Evolutionary conservation across 53 echinoderm and acorn worm genomes (phyloP), one percentile per base, ranked within the genome.

Genomic region (Astropecten irregularis): DNA sequence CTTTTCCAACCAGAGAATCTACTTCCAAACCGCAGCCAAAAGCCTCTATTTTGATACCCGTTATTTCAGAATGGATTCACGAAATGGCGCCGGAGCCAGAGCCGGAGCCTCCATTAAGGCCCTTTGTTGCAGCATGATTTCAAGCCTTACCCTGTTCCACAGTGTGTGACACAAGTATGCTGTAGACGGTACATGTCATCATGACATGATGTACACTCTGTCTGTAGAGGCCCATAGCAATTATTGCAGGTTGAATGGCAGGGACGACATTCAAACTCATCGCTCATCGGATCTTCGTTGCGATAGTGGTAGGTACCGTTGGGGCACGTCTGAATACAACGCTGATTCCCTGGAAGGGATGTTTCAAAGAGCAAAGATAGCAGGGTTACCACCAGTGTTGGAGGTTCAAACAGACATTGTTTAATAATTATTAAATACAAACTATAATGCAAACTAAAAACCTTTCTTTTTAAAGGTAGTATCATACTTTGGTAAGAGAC

Each of bases 101-200:
- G n/a, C n/a, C n/a, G n/a, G n/a, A n/a, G n/a, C n/a, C n/a, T n/a
- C n/a, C n/a, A n/a, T n/a, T n/a, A n/a, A n/a, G n/a, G n/a, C n/a
- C n/a, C n/a, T n/a, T n/a, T n/a, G n/a, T n/a, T n/a, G n/a, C n/a
- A n/a, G n/a, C n/a, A n/a, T 11, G 42, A 42, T 11, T 42, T 42
- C 36, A 38, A 76, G n/a, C n/a, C 95, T 68, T 73, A 95, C 95
- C 90, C 86, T 49, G 82, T 84, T 11, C 89, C 73, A 63, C 97
- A 97, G 39, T 86, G 73, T 10, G 70, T 55, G 31, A 77, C 62
- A 73, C 97, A 97, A 11, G 42, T 52, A 59, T 87, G 67, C 2
- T 50, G 37, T 29, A 66, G 88, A 0, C 44, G 71, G 73, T 76
- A 76, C 84, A 91, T 85, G 14, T 55, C 68, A 9, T 69, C 40